phyloP scores from a whole-genome alignment of 2,113 vertebrate species.

The Lichenostomus cassidix region DNA sequence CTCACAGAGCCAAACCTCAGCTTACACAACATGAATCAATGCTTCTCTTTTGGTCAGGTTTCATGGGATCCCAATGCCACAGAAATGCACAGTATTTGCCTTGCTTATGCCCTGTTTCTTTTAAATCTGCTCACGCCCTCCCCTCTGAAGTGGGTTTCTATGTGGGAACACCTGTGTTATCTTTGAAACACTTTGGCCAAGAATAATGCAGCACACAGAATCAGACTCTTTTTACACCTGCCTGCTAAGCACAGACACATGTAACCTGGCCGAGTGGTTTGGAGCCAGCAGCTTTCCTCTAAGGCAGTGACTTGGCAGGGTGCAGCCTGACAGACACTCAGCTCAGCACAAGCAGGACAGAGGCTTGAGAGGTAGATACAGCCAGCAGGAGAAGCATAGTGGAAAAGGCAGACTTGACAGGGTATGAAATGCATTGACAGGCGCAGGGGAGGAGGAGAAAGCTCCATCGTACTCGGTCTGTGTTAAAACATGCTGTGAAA shows the following conservation, averaged over 20 bases:
- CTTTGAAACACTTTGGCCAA: neutral
- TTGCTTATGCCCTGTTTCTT: neutral
- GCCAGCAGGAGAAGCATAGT: neutral
- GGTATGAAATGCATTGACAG: rapidly evolving
- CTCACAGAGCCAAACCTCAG: neutral
- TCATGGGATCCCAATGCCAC: neutral
- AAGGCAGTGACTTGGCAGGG: neutral
- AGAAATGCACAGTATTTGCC: neutral
- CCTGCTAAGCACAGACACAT: neutral
- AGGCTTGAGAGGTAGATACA: neutral
- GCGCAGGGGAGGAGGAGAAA: neutral
- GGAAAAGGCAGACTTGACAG: neutral
- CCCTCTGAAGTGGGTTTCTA: neutral
- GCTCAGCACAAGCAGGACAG: neutral
- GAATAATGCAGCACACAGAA: neutral
- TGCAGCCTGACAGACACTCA: neutral
- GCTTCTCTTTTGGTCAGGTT: neutral
- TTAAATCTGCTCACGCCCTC: neutral
- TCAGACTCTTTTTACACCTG: neutral
- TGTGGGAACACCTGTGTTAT: slow-evolving; percentile 6
- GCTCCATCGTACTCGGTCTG: neutral
- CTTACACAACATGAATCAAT: neutral
- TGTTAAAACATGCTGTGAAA: neutral
- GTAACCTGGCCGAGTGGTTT: rapidly evolving
- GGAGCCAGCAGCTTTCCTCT: neutral